A percentile compares a stretch with the other conserved stretches of the same genome.
phyloP scores from a whole-genome alignment of 1,140 invertebrate genomes.

The Paraescarpia echinospica region DNA sequence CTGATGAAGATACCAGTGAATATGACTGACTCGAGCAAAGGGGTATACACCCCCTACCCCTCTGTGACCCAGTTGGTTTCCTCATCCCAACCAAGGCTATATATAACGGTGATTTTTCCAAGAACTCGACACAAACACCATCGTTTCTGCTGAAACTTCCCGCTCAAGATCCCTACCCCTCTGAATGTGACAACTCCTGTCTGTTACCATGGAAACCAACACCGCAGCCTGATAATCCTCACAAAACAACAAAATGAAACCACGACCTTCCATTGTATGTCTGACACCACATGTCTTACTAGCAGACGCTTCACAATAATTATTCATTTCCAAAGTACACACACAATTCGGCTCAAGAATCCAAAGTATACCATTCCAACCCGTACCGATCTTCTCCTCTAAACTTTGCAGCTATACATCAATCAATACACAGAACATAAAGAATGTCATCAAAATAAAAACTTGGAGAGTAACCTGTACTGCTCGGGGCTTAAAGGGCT shows the following conservation, averaged over 20 bases:
- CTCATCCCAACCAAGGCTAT: background rate
- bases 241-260: background rate
- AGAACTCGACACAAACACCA: background rate
- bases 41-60: background rate
- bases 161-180: background rate
- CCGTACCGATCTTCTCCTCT: background rate
- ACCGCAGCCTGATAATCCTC: background rate
- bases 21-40: background rate
- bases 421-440: background rate
- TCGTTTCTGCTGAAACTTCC: background rate
- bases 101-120: background rate
- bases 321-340: background rate
- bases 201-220: background rate
- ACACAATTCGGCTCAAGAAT: background rate
- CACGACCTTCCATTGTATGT: background rate
- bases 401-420: background rate
- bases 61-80: background rate
- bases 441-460: background rate
- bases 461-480: background rate
- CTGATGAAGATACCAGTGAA: background rate
- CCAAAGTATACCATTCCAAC: background rate
- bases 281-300: background rate
- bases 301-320: background rate
- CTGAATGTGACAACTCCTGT: background rate
- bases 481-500: background rate